Conservation (phyloP, 2,797 vertebrate genomes). For the Pelochelys cantorii region DNA sequence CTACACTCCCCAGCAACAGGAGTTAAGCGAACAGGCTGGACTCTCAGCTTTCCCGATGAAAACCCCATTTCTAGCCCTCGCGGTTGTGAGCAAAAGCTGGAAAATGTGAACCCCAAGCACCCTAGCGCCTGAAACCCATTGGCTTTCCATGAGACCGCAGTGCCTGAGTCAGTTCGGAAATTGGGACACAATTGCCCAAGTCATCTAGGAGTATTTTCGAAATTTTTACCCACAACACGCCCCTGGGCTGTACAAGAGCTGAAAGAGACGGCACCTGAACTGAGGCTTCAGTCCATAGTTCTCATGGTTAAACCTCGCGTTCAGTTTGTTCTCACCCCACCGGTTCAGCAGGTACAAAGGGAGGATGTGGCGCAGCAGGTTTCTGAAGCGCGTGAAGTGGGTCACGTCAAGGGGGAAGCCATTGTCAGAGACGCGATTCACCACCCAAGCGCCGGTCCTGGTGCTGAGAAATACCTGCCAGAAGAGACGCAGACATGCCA, state of each 20-base stretch:
- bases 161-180: neutral
- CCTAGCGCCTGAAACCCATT: neutral
- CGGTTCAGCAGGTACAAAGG: constrained; percentile 78
- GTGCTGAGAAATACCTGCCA: constrained; percentile 87
- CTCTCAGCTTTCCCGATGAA: neutral
- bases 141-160: neutral
- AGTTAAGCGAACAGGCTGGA: neutral
- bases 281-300: constrained; percentile 83
- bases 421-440: constrained; percentile 75
- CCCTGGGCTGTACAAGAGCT: neutral
- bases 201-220: neutral
- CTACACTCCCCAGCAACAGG: neutral
- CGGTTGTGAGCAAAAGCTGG: neutral
- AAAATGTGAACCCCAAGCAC: neutral
- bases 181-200: neutral
- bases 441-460: constrained; percentile 84
- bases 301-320: constrained; percentile 81
- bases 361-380: constrained; percentile 55
- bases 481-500: neutral
- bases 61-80: neutral
- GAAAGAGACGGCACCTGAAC: constrained; percentile 78
- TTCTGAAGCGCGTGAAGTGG: constrained; percentile 67
- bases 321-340: constrained; percentile 76
- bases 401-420: constrained; percentile 85
- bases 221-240: neutral